These are phyloP conservation scores for Tenthredo distinguenda DNA, from an alignment of 2,888 invertebrate genomes.

Conservation along the genomic window DNA sequence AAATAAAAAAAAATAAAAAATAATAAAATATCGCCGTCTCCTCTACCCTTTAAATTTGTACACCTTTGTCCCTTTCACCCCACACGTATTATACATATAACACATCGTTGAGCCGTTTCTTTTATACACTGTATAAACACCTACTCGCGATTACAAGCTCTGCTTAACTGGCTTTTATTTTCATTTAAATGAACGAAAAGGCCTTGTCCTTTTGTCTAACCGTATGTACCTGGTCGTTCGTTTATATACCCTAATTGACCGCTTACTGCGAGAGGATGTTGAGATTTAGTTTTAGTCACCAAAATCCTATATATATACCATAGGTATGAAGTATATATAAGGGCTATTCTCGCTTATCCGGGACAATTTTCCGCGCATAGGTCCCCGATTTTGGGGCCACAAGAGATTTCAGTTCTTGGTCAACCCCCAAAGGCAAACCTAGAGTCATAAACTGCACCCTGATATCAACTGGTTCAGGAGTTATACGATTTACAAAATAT, in stretches of 20 bases:
- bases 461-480: too few relatives aligned
- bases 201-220: conserved; percentile 11
- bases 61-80: conserved; percentile 7
- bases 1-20: neutral
- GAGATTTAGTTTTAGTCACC: neutral
- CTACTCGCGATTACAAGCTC: conserved; percentile 19
- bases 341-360: too few relatives aligned
- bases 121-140: conserved; percentile 11
- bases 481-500: too few relatives aligned
- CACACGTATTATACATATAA: conserved; percentile 1
- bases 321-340: neutral
- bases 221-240: neutral
- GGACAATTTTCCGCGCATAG: too few relatives aligned
- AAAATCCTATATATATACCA: neutral
- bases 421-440: too few relatives aligned
- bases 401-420: too few relatives aligned
- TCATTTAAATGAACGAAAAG: conserved; percentile 33
- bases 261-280: neutral
- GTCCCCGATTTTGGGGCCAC: neutral
- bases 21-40: conserved; percentile 11
- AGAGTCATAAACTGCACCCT: too few relatives aligned
- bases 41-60: conserved; percentile 18
- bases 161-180: conserved; percentile 35
- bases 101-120: neutral
- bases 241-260: conserved; percentile 8